A percentile compares a stretch with the other conserved stretches of the same genome.
Conservation (phyloP, 2,113 vertebrate genomes). For the Callorhinus ursinus region DNA sequence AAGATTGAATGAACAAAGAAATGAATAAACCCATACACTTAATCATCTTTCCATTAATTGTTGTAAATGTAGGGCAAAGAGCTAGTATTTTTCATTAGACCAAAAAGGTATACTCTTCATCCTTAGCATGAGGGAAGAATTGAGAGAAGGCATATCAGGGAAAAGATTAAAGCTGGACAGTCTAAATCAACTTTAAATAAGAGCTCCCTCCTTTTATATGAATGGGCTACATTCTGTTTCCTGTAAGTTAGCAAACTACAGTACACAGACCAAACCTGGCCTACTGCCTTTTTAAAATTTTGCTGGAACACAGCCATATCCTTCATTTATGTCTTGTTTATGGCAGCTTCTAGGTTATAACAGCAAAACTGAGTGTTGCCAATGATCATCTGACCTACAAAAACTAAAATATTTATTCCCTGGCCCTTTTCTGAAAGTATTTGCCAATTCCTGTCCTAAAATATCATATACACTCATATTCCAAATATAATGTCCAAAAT, state of each 20-base stretch:
- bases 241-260: background rate
- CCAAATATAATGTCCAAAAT: background rate
- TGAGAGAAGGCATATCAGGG: background rate
- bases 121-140: background rate
- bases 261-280: background rate
- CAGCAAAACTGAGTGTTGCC: background rate
- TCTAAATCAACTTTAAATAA: conserved; percentile 1
- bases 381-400: background rate
- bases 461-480: background rate
- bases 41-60: background rate
- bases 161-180: background rate
- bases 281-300: background rate
- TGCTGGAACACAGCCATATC: background rate
- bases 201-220: background rate
- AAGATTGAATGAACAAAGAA: background rate
- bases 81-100: background rate
- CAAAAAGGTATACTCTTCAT: background rate
- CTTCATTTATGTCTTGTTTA: background rate
- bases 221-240: background rate
- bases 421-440: background rate
- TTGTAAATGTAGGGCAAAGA: background rate
- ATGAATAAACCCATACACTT: background rate
- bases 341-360: background rate
- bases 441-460: background rate
- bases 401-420: background rate